These are phyloP conservation scores for Xestia sexstrigata DNA, from an alignment of 2,888 invertebrate genomes.

Conservation along the genomic window DNA sequence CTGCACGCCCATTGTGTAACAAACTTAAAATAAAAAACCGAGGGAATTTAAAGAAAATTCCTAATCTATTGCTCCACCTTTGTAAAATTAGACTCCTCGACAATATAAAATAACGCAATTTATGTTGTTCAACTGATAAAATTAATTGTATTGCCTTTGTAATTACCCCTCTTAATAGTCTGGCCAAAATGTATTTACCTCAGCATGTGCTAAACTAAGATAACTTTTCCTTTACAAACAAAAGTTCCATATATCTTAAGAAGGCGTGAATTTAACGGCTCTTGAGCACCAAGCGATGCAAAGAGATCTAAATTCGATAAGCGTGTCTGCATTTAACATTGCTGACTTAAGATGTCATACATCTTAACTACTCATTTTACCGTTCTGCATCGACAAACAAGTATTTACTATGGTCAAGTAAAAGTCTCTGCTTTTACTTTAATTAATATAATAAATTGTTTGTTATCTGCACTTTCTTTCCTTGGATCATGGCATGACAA, in stretches of 20 bases:
- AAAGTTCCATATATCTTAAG: neutral
- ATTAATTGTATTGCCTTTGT: too few species aligned
- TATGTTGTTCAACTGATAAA: too few species aligned
- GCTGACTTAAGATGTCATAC: neutral
- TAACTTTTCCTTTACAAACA: neutral
- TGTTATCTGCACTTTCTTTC: neutral
- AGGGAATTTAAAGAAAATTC: too few species aligned
- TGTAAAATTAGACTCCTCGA: too few species aligned
- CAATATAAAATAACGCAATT: too few species aligned
- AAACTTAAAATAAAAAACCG: too few species aligned
- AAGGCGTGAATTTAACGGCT: neutral
- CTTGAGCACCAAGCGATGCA: slow-evolving; percentile 20
- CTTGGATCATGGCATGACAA: neutral
- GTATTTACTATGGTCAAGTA: neutral
- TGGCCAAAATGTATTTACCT: too few species aligned
- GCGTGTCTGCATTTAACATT: neutral
- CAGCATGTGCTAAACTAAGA: neutral
- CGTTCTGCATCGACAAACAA: neutral
- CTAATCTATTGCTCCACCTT: too few species aligned
- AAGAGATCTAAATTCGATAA: slow-evolving; percentile 21
- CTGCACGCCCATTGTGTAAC: too few species aligned
- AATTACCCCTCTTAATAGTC: too few species aligned
- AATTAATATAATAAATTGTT: neutral
- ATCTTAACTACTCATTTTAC: neutral
- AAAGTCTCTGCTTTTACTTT: neutral